phyloP scores from a whole-genome alignment of 2,888 invertebrate genomes.

The Dione juno region DNA sequence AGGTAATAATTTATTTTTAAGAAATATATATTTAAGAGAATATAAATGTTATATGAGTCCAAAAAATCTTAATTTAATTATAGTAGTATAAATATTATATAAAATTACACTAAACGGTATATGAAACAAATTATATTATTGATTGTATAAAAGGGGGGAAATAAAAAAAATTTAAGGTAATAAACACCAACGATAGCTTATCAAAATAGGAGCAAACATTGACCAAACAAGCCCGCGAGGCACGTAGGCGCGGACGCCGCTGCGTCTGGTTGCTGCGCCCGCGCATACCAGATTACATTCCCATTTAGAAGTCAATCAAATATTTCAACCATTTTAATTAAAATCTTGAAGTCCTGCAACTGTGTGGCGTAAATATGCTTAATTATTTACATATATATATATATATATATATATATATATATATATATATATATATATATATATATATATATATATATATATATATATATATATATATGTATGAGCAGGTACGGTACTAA shows the following conservation, averaged over 20 bases:
- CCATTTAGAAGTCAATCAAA: conserved; percentile 17
- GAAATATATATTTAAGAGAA: background rate
- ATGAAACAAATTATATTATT: conserved; percentile 1
- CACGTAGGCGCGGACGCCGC: conserved; percentile 38
- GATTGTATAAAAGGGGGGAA: conserved; percentile 20
- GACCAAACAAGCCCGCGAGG: conserved; percentile 37
- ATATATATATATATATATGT: too few species aligned
- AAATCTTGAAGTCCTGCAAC: background rate
- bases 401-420: too few species aligned
- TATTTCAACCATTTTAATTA: conserved; percentile 9
- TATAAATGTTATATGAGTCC: background rate
- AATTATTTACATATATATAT: background rate
- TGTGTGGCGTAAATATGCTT: background rate
- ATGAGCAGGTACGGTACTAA: too few species aligned
- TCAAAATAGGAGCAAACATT: conserved; percentile 42
- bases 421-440: too few species aligned
- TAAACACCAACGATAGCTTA: conserved; percentile 41
- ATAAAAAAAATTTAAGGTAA: conserved; percentile 21
- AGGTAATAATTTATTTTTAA: too few species aligned
- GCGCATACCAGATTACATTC: conserved; percentile 30
- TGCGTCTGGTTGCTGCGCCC: conserved; percentile 37
- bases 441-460: too few species aligned
- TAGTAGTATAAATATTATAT: too few species aligned
- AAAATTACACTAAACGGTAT: background rate
- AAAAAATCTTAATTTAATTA: too few species aligned